A percentile compares a stretch with the other conserved stretches of the same genome.
phyloP scores from a whole-genome alignment of 2,797 vertebrate species.

The Characodon lateralis region DNA sequence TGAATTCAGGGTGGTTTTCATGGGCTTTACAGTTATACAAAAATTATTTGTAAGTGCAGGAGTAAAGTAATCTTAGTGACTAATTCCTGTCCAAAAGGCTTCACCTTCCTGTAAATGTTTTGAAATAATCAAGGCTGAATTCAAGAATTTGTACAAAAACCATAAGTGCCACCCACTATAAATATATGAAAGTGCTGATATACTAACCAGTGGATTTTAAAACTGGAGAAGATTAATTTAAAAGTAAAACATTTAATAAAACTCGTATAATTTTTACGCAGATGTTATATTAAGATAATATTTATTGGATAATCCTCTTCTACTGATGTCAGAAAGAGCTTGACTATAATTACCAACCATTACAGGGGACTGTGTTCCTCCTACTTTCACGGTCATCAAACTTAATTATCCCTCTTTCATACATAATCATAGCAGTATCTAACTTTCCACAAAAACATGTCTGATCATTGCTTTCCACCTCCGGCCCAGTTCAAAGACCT shows the following conservation, averaged over 20 bases:
- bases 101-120: not conserved
- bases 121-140: not conserved
- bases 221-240: not conserved
- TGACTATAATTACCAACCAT: slow-evolving; percentile 47
- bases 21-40: not conserved
- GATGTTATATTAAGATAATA: not conserved
- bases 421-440: slow-evolving; percentile 62
- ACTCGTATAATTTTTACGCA: not conserved
- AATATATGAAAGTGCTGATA: not conserved
- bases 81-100: not conserved
- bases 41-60: not conserved
- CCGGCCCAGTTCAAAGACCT: slow-evolving; percentile 40
- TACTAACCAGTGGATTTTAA: not conserved
- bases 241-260: not conserved
- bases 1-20: not conserved
- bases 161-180: not conserved
- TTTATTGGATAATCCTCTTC: slow-evolving; percentile 19
- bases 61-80: not conserved
- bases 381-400: slow-evolving; percentile 47
- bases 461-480: slow-evolving; percentile 58
- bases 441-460: slow-evolving; percentile 61
- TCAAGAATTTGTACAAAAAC: not conserved
- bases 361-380: slow-evolving; percentile 38
- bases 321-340: slow-evolving; percentile 22
- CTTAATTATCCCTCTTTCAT: slow-evolving; percentile 47